These are phyloP conservation scores for Gadus macrocephalus DNA, from an alignment of 2,113 vertebrate genomes.

Conservation along the genomic window DNA sequence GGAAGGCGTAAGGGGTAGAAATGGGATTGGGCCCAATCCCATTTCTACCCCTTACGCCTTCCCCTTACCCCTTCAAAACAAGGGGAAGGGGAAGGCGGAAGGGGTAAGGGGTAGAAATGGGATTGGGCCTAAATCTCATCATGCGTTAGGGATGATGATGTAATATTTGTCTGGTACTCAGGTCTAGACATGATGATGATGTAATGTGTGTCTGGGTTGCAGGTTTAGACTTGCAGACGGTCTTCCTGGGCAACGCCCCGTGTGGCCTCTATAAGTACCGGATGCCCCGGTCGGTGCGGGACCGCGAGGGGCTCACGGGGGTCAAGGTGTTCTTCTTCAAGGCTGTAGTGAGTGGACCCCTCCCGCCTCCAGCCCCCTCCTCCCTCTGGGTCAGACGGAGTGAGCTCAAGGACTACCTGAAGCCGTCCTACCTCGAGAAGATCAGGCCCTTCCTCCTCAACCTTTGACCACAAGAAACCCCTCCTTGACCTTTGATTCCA, in stretches of 20 bases:
- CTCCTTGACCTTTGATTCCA: no score
- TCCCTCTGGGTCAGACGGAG: conserved; percentile 82
- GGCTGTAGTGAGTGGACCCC: conserved; percentile 76
- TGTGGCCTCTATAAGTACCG: conserved; percentile 94
- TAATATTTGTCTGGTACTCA: not conserved
- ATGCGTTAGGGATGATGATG: not conserved
- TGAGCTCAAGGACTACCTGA: conserved; percentile 85
- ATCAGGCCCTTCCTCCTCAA: conserved; percentile 78
- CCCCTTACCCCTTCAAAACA: no score
- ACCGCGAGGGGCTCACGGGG: conserved; percentile 74
- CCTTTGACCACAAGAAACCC: conserved; percentile 59
- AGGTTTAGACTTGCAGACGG: conserved; percentile 78
- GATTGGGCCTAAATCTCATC: no score
- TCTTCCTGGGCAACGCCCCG: conserved; percentile 88
- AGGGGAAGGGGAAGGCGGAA: no score
- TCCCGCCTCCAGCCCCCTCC: conserved; percentile 34
- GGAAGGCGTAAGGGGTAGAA: no score
- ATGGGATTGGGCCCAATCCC: no score
- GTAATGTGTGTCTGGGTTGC: conserved; percentile 18
- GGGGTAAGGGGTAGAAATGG: no score
- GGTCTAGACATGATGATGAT: no score
- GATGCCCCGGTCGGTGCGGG: conserved; percentile 78
- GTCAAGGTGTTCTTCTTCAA: conserved; percentile 97
- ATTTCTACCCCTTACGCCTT: no score
- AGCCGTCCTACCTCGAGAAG: conserved; percentile 80